A percentile compares a stretch with the other conserved stretches of the same genome.
Evolutionary conservation across 2,888 invertebrate species (phyloP).

Genomic region (Malacosoma neustria): DNA sequence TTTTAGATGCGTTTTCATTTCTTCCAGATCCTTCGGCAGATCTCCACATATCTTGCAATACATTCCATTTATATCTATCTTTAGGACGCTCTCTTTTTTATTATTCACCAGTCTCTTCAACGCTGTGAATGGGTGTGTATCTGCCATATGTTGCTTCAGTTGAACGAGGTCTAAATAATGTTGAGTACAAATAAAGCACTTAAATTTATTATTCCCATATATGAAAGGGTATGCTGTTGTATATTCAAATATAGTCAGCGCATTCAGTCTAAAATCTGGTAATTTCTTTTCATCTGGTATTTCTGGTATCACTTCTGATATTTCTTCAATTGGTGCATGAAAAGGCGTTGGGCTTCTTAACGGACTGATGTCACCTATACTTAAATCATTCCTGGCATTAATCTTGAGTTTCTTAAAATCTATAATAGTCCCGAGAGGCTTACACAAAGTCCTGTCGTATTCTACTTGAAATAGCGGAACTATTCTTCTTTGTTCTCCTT

Average conservation of each 20-base stretch:
- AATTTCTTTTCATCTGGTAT: constrained; percentile 18
- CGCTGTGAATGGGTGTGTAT: constrained; percentile 43
- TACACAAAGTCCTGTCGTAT: constrained; percentile 61
- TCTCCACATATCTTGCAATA: constrained; percentile 46
- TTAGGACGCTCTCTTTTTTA: constrained; percentile 49
- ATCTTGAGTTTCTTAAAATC: constrained; percentile 32
- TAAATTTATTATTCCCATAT: constrained; percentile 61
- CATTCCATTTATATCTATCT: constrained; percentile 55
- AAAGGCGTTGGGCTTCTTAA: constrained; percentile 50
- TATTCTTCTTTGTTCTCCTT: constrained; percentile 33
- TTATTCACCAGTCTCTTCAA: constrained; percentile 55
- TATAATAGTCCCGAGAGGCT: constrained; percentile 51
- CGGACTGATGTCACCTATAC: constrained; percentile 15
- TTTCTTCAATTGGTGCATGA: constrained; percentile 12
- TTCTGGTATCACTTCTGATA: constrained; percentile 8
- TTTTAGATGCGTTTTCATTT: constrained; percentile 51
- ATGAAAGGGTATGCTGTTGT: constrained; percentile 61
- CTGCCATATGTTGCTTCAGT: constrained; percentile 48
- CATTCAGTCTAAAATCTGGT: constrained; percentile 49
- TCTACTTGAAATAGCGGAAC: constrained; percentile 64
- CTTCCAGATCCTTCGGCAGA: constrained; percentile 29
- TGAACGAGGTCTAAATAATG: constrained; percentile 47
- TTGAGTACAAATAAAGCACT: constrained; percentile 60
- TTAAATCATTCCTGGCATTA: constrained; percentile 5
- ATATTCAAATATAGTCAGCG: constrained; percentile 52